Conservation (phyloP, 2,797 vertebrate species). For the Pelobates cultripes region DNA sequence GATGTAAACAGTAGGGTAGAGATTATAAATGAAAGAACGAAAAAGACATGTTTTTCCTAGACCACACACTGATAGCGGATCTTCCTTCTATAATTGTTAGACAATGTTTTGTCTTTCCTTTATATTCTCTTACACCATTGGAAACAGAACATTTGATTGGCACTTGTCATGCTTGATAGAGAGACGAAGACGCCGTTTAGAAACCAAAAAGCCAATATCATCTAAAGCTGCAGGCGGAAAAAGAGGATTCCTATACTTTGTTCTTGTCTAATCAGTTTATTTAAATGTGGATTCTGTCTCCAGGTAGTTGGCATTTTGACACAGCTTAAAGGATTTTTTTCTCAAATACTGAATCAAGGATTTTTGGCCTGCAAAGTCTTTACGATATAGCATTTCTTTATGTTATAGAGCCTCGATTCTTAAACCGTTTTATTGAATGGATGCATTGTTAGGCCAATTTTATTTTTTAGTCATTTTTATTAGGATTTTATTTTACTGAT, state of each 20-base stretch:
- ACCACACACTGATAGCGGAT: slow-evolving; percentile 96
- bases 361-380: slow-evolving; percentile 69
- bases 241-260: slow-evolving; percentile 83
- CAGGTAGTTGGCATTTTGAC: slow-evolving; percentile 79
- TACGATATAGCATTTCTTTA: slow-evolving; percentile 59
- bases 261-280: slow-evolving; percentile 79
- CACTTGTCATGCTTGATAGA: slow-evolving; percentile 93
- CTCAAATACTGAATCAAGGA: slow-evolving; percentile 73
- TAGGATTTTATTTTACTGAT: too few species aligned
- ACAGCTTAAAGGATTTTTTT: slow-evolving; percentile 85
- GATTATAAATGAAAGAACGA: slow-evolving; percentile 87
- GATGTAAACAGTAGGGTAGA: slow-evolving; percentile 85
- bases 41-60: slow-evolving; percentile 74
- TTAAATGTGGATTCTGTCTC: slow-evolving; percentile 87
- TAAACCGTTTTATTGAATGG: background rate
- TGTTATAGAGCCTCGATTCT: background rate
- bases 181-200: slow-evolving; percentile 82
- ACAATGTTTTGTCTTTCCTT: slow-evolving; percentile 79
- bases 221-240: slow-evolving; percentile 76
- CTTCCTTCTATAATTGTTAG: slow-evolving; percentile 83
- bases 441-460: background rate
- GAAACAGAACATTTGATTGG: slow-evolving; percentile 87
- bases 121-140: slow-evolving; percentile 63
- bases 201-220: slow-evolving; percentile 72
- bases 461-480: too few species aligned